Evolutionary conservation across 2,888 invertebrate genomes (phyloP), one percentile per base, ranked within the genome.

Genomic region (Eristalis pertinax): DNA sequence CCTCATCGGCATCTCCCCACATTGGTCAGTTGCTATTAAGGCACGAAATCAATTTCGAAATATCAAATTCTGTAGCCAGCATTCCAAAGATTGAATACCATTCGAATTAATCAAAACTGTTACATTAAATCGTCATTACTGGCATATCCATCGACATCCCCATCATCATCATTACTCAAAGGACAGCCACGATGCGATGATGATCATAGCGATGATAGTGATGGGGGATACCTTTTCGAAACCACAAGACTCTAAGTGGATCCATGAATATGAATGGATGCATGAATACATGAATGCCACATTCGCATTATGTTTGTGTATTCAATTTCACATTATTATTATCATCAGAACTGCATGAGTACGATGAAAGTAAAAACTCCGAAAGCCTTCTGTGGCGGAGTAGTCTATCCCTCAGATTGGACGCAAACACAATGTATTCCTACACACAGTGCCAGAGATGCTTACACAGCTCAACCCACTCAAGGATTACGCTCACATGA

Each of bases 261-360:
- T 80, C 73, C 67, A 80, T 80, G 68, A 80, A 74, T 80, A 68
- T 73, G 80, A 80, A 80, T 73, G 74, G 67, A 74, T 74, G 73
- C 73, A 74, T 80, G 80, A 74, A 80, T 80, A 80, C 67, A 73
- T 73, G 62, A 80, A 74, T 73, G 67, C 67, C 70, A 74, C 73
- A 68, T 80, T 73, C 67, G 67, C 68, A 80, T 79, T 73, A 73
- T 80, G 73, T 68, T 80, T 74, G 70, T 74, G 73, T 80, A 80
- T 74, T 80, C 74, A 80, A 80, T 80, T 80, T 74, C 67, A 43
- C 68, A 68, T 68, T 73, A 80, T 80, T 80, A 80, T 74, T 68
- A 60, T 26, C 73, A 68, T 43, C 58, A 29, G 58, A 72, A 72
- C 56, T 80, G 73, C 67, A 73, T 62, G 60, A 70, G 19, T 15